Base-by-base conservation (phyloP, 2,888 invertebrate genomes). In the Acanthosepion pharaonis region DNA sequence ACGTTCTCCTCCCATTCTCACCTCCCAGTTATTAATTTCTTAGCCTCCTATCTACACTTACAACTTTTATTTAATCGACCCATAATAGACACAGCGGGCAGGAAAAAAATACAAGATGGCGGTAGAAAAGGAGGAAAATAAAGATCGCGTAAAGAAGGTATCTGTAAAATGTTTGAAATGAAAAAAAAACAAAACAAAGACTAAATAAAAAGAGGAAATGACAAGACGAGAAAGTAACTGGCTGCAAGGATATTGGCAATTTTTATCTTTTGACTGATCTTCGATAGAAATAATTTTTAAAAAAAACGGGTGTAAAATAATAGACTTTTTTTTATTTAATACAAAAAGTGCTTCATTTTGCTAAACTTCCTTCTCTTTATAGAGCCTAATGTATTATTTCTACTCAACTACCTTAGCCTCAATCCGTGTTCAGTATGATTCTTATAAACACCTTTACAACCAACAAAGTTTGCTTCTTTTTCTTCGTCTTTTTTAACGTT, bases 241-340 rank as follows among this genome's bases (percentile, higher is more conserved):
- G n/a, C 78, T 78, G 78, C 78, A 78, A 78, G 78, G 78, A 78
- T 78, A 78, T 78, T 78, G 78, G n/a, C 78, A 78, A 78, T 78
- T 78, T 78, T 78, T 78, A 78, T 78, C 78, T 78, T 78, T 78
- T n/a, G 59, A 78, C 78, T 78, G 15, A 78, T 78, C 78, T 78
- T 33, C 78, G n/a, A 78, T 78, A 78, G 78, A 78, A 78, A 78
- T 78, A 33, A 78, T n/a, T 42, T 42, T 2, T 2, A 33, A n/a
- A n/a, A n/a, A 78, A 78, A 78, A 78, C 9, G 9, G 15, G 33
- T 5, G 15, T 18, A 78, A n/a, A 78, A 78, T 78, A 78, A 78
- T 78, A n/a, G 78, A 78, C 33, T 78, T 78, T n/a, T 78, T 78
- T 78, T 78, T 18, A 33, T 78, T n/a, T 33, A n/a, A n/a, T 11